These are phyloP conservation scores for Lampris megalopsis DNA, from an alignment of 2,113 vertebrate species.

Conservation along the genomic window DNA sequence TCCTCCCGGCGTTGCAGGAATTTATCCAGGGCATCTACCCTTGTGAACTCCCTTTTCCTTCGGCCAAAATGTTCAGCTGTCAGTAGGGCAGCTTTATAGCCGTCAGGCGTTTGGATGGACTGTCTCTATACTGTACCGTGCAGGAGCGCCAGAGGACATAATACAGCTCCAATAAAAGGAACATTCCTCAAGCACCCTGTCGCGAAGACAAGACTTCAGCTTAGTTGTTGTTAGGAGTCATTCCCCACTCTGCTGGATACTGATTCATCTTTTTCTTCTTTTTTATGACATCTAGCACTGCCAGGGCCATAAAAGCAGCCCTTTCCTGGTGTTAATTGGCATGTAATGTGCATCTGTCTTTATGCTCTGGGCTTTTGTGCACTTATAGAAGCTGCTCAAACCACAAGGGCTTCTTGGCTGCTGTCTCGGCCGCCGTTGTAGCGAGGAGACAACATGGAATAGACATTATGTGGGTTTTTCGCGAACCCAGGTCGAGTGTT, in stretches of 20 bases:
- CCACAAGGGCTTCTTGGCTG: constrained; percentile 66
- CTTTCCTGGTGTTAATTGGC: constrained; percentile 39
- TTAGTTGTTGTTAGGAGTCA: constrained; percentile 53
- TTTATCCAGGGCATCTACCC: constrained; percentile 29
- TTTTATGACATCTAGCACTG: constrained; percentile 23
- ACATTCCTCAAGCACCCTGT: constrained; percentile 43
- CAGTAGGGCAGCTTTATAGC: constrained; percentile 26
- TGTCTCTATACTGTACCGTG: constrained; percentile 14
- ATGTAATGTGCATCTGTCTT: constrained; percentile 43
- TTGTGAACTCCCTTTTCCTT: constrained; percentile 33
- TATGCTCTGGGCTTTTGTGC: constrained; percentile 13
- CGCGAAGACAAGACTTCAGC: constrained; percentile 49
- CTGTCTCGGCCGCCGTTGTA: constrained; percentile 25
- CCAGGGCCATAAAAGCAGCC: constrained; percentile 36
- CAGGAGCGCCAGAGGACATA: constrained; percentile 45
- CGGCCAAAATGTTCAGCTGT: constrained; percentile 57
- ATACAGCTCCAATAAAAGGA: constrained; percentile 27
- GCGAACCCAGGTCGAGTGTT: constrained; percentile 51
- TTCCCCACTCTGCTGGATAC: constrained; percentile 22
- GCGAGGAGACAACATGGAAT: constrained; percentile 10
- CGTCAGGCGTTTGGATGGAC: constrained; percentile 11
- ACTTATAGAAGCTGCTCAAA: constrained; percentile 39
- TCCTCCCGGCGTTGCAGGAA: constrained; percentile 34
- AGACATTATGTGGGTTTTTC: constrained; percentile 31
- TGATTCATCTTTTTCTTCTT: constrained; percentile 19